phyloP scores from a whole-genome alignment of 2,113 vertebrate genomes.

The Upupa epops region DNA sequence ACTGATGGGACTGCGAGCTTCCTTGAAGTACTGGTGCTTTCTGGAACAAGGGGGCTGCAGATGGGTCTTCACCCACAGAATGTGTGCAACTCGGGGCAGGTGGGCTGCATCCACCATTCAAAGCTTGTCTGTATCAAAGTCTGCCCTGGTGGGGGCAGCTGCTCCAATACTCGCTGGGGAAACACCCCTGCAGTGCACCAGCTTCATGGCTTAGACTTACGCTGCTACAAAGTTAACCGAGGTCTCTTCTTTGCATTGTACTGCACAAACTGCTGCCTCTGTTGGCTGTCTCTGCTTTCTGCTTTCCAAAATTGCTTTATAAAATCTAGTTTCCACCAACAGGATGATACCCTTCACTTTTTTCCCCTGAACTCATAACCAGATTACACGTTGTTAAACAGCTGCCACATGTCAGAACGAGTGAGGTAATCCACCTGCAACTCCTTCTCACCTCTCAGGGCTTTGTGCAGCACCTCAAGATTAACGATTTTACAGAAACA shows the following conservation, averaged over 20 bases:
- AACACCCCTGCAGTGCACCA: background rate
- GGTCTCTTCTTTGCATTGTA: background rate
- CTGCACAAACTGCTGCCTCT: background rate
- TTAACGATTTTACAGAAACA: background rate
- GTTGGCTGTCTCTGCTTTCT: background rate
- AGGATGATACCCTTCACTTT: background rate
- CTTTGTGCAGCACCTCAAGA: background rate
- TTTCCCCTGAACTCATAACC: background rate
- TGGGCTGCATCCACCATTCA: background rate
- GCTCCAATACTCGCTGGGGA: background rate
- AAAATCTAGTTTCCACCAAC: background rate
- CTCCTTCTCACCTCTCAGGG: background rate
- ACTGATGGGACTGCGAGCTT: background rate
- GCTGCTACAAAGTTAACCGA: background rate
- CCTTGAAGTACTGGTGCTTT: background rate
- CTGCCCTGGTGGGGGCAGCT: background rate
- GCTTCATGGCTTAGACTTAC: accelerated
- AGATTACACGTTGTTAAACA: background rate
- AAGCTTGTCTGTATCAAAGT: accelerated
- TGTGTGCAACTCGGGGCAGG: background rate
- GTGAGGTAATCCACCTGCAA: background rate
- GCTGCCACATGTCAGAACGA: background rate
- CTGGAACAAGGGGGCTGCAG: background rate
- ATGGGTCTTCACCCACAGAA: background rate
- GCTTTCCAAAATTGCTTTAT: background rate